A percentile compares a stretch with the other conserved stretches of the same genome.
These are phyloP conservation scores for Chinchilla lanigera DNA, from an alignment of 2,113 vertebrate genomes.

Conservation along the genomic window DNA sequence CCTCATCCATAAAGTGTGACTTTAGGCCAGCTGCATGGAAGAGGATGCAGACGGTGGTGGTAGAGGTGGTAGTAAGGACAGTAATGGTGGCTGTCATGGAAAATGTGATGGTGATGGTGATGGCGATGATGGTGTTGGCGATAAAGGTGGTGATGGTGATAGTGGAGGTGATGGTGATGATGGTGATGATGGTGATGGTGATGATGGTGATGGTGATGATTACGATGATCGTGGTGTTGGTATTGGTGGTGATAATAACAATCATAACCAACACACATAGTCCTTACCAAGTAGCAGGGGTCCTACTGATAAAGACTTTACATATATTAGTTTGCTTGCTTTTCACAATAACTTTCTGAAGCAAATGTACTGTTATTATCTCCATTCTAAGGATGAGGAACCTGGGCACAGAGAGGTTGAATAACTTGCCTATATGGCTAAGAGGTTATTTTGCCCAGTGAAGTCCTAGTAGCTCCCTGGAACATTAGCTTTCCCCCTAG, in stretches of 20 bases:
- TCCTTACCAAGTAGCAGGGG: not conserved
- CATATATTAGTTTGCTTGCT: not conserved
- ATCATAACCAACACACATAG: not conserved
- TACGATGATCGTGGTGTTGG: not conserved
- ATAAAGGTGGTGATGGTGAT: accelerated
- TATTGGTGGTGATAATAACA: not conserved
- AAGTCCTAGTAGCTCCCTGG: not conserved
- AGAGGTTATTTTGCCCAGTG: not conserved
- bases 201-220: accelerated
- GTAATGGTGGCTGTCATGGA: not conserved
- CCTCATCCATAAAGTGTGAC: not conserved
- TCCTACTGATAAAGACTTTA: not conserved
- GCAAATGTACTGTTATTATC: not conserved
- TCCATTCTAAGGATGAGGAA: not conserved
- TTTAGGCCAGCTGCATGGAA: not conserved
- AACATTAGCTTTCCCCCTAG: not conserved
- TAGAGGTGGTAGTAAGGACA: no score
- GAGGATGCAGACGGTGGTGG: no score
- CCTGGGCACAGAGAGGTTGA: not conserved
- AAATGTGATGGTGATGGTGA: accelerated
- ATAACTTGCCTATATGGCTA: not conserved
- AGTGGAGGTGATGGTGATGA: accelerated
- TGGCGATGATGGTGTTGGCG: accelerated
- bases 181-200: accelerated
- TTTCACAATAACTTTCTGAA: not conserved